Evolutionary conservation across 2,113 vertebrate genomes (phyloP).

Genomic region (Oreocharis arfaki): DNA sequence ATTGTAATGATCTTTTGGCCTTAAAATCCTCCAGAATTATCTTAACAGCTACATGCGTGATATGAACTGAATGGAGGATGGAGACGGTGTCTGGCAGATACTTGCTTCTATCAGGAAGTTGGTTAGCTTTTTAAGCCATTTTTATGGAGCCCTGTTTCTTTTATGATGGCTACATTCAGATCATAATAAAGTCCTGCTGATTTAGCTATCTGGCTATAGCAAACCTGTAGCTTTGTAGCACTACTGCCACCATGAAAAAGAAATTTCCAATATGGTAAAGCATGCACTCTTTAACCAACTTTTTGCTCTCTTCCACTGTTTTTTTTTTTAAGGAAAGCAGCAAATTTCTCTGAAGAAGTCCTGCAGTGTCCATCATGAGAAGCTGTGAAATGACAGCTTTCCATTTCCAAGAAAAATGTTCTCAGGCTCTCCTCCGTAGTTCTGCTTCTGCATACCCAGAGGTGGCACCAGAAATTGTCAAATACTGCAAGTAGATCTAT

Average conservation of each 20-base stretch:
- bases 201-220: not conserved
- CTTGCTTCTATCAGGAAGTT: not conserved
- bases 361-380: not conserved
- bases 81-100: not conserved
- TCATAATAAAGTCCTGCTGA: not conserved
- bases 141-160: not conserved
- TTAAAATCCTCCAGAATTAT: not conserved
- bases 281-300: not conserved
- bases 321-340: not conserved
- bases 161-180: not conserved
- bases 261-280: not conserved
- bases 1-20: not conserved
- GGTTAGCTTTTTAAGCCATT: not conserved
- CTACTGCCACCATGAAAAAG: not conserved
- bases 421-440: not conserved
- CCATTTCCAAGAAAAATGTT: not conserved
- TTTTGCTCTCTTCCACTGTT: not conserved
- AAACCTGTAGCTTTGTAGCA: not conserved
- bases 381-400: fast-evolving
- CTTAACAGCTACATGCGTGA: not conserved
- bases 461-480: not conserved
- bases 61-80: not conserved
- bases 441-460: not conserved
- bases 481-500: not conserved
- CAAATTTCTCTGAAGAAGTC: not conserved